phyloP scores from a whole-genome alignment of 2,113 vertebrate species.

The Chlorodrepanis virens region DNA sequence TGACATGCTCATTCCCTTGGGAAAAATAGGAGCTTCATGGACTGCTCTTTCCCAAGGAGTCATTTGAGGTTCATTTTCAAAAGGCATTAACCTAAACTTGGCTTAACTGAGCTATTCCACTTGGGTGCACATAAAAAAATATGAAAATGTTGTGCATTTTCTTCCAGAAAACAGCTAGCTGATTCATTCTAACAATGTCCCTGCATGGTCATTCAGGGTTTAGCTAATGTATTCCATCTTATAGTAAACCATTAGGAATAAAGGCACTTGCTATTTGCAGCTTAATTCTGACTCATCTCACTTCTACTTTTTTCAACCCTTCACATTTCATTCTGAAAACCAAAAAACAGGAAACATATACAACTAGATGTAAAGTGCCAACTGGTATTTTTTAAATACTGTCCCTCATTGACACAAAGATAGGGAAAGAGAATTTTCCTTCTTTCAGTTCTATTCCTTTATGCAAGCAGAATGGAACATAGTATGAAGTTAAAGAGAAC shows the following conservation, averaged over 20 bases:
- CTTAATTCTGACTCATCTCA: not conserved
- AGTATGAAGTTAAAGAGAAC: not conserved
- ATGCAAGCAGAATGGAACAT: not conserved
- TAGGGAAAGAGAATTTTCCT: not conserved
- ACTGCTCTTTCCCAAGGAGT: not conserved
- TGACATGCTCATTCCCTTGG: not conserved
- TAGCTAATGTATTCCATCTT: not conserved
- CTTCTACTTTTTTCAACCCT: not conserved
- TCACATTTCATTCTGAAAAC: not conserved
- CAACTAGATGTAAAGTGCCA: not conserved
- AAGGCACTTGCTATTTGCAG: not conserved
- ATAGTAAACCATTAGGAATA: not conserved
- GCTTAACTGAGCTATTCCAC: not conserved
- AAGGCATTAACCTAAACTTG: not conserved
- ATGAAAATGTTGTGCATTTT: not conserved
- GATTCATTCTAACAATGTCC: not conserved
- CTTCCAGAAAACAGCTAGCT: not conserved
- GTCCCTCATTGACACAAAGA: not conserved
- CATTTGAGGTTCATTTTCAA: not conserved
- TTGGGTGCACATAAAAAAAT: not conserved
- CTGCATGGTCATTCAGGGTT: not conserved
- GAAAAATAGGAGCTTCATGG: not conserved
- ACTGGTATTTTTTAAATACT: not conserved
- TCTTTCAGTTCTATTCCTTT: not conserved
- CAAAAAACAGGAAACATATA: not conserved